Evolutionary conservation across 2,797 vertebrate species (phyloP), one percentile per base, ranked within the genome.

Genomic region (Crocidura indochinensis): DNA sequence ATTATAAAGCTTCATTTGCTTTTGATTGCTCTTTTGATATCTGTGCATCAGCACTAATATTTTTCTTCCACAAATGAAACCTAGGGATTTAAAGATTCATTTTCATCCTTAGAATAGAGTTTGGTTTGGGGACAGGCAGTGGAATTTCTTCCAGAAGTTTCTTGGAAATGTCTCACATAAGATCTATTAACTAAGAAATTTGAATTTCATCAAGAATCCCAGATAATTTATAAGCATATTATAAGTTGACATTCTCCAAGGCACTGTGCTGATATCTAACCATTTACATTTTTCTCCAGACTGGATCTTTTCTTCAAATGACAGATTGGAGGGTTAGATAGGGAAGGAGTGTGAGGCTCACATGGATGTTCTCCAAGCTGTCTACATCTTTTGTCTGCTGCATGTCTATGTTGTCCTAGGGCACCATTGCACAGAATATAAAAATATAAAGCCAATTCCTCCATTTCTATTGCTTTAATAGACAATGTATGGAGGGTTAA

Each of bases 401-500:
- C 38, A 46, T 47, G n/a, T 49, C 56, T 87, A 17, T 62, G 44
- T 78, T 65, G 60, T 31, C 9, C 31, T 24, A 31, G 83, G 56
- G 67, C 65, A 80, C 27, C 49, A 6, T 1, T 11, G 31, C 77
- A 77, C 29, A 83, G 24, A 12, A 44, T 15, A 26, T 6, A 29
- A 49, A 71, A 86, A 31, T 71, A 53, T 73, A 60, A 72, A 92
- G 64, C 71, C 87, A 84, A 26, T 69, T 31, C 46, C 8, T 76
- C 68, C 51, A 22, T 86, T 77, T 82, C n/a, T 31, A 46, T 88
- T 79, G 12, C 77, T 51, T 80, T 17, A 31, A 81, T 76, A 91
- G 10, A 71, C 24, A 91, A 46, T 53, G 75, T 62, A 22, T 65
- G 85, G 65, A 74, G 94, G 86, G 74, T 92, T 93, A 96, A 87